Percentiles rank a stretch among this genome's conserved stretches.
phyloP scores from a whole-genome alignment of 2,888 invertebrate genomes.

The Oxystoma pomonae region DNA sequence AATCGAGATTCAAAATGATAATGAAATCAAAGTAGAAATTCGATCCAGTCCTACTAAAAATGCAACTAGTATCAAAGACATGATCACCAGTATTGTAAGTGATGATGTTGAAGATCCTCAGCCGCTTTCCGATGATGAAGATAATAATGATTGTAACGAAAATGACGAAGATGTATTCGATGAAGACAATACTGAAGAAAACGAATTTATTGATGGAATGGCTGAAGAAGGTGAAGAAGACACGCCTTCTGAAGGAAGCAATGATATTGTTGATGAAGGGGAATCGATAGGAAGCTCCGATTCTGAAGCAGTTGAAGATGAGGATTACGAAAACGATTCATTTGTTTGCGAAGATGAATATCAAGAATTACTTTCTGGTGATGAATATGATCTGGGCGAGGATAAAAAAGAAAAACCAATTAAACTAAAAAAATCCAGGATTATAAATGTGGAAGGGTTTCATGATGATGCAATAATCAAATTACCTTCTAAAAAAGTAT shows the following conservation, averaged over 20 bases:
- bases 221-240: conserved; percentile 45
- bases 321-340: conserved; percentile 35
- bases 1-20: neutral
- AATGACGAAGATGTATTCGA: neutral
- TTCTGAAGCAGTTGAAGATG: conserved; percentile 31
- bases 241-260: conserved; percentile 43
- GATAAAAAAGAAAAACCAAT: conserved; percentile 21
- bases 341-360: conserved; percentile 38
- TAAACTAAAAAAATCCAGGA: conserved; percentile 27
- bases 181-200: neutral
- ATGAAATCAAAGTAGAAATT: neutral
- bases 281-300: conserved; percentile 41
- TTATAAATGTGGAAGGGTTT: conserved; percentile 26
- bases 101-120: conserved; percentile 3
- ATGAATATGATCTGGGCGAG: conserved; percentile 34
- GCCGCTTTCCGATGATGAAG: neutral
- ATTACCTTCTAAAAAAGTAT: conserved; percentile 20
- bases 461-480: conserved; percentile 27
- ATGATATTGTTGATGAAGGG: conserved; percentile 42
- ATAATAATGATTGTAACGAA: neutral
- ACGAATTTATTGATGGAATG: conserved; percentile 34
- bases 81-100: conserved; percentile 4
- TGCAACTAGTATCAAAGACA: too few species aligned
- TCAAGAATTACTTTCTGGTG: conserved; percentile 38
- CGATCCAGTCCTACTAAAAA: too few species aligned